Percentiles rank a stretch among this genome's conserved stretches.
phyloP scores from a whole-genome alignment of 2,113 vertebrate species.

The Eulemur macaco region DNA sequence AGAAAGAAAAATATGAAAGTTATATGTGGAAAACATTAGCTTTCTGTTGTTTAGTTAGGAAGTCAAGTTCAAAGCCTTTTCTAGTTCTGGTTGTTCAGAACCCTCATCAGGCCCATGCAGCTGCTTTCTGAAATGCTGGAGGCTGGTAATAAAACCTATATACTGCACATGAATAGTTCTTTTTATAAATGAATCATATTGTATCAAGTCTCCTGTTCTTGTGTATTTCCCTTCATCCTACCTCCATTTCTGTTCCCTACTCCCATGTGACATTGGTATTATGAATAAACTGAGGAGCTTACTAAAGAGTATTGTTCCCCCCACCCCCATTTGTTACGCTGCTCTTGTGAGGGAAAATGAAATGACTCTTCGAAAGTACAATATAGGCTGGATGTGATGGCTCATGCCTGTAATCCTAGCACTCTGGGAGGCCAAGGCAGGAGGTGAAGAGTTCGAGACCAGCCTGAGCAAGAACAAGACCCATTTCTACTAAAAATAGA shows the following conservation, averaged over 20 bases:
- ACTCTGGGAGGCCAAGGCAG: no score
- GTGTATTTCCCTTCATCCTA: neutral
- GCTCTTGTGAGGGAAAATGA: neutral
- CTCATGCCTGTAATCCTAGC: no score
- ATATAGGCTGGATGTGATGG: no score
- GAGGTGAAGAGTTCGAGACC: no score
- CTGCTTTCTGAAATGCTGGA: neutral
- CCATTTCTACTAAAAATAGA: no score
- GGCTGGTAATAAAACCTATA: neutral
- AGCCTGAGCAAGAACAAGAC: no score
- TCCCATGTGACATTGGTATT: neutral
- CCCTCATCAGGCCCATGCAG: neutral
- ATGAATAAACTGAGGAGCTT: neutral
- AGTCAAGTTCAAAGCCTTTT: neutral
- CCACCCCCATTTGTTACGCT: neutral
- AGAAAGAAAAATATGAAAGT: neutral
- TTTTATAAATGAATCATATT: constrained; percentile 30
- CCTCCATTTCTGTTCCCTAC: neutral
- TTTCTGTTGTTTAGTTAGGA: constrained; percentile 28
- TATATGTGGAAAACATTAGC: neutral
- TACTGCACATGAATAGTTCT: neutral
- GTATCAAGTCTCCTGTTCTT: neutral
- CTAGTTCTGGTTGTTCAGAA: neutral
- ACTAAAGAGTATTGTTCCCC: neutral
- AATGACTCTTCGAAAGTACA: neutral